Conservation (phyloP, 2,888 invertebrate species). For the Frankliniella intonsa region DNA sequence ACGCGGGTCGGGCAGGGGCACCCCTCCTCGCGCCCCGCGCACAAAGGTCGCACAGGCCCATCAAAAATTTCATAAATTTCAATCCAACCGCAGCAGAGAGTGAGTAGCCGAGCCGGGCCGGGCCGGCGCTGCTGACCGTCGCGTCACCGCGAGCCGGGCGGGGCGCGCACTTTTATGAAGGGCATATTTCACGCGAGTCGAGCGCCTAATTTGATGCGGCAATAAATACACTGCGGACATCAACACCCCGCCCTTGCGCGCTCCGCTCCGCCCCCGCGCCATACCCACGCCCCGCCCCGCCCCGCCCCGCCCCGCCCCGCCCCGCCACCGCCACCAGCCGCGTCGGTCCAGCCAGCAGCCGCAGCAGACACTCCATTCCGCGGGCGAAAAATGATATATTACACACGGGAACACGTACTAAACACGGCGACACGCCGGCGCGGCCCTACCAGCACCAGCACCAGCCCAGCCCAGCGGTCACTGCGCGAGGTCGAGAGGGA, state of each 20-base stretch:
- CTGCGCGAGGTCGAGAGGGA: neutral
- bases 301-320: neutral
- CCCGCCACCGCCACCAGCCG: neutral
- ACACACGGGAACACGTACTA: slow-evolving; percentile 10
- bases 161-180: slow-evolving; percentile 2
- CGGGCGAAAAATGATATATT: slow-evolving; percentile 21
- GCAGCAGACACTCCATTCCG: neutral
- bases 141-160: too few relatives aligned
- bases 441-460: neutral
- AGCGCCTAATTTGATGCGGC: slow-evolving; percentile 19
- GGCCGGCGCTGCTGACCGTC: too few relatives aligned
- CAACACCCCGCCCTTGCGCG: neutral
- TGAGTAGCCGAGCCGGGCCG: neutral
- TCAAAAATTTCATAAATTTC: slow-evolving; percentile 15
- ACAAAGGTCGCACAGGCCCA: neutral
- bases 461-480: neutral
- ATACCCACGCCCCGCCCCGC: neutral
- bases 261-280: neutral
- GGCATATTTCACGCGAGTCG: slow-evolving; percentile 16
- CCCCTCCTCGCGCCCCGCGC: neutral
- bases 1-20: neutral
- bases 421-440: slow-evolving; percentile 5
- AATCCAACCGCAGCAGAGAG: neutral
- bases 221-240: slow-evolving; percentile 15
- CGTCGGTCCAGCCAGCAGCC: neutral